Conservation (phyloP, 1,140 invertebrate species). For the Drosophila santomea region DNA sequence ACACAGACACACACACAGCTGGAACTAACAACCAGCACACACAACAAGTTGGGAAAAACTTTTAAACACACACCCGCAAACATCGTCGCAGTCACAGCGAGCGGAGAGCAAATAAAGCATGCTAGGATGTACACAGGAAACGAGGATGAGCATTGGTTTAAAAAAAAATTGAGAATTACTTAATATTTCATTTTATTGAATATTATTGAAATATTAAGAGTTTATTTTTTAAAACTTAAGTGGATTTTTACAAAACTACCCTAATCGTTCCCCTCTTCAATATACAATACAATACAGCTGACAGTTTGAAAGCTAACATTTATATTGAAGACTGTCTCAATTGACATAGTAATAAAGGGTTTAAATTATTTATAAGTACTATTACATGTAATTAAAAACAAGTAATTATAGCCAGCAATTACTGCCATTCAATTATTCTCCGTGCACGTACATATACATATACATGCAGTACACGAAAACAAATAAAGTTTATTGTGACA, state of each 20-base stretch:
- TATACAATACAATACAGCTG: too few species aligned
- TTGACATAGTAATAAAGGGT: too few species aligned
- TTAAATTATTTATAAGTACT: too few species aligned
- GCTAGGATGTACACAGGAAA: slow-evolving; percentile 17
- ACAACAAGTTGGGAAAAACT: slow-evolving; percentile 71
- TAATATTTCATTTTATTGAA: too few species aligned
- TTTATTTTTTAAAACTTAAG: too few species aligned
- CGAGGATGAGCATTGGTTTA: not conserved
- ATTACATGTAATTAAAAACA: too few species aligned
- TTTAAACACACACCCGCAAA: slow-evolving; percentile 58
- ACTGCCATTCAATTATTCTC: not conserved
- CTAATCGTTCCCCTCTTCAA: too few species aligned
- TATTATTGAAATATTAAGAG: too few species aligned
- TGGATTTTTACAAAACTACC: too few species aligned
- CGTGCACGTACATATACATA: slow-evolving; percentile 16
- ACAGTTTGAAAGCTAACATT: too few species aligned
- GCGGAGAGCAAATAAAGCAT: slow-evolving; percentile 62
- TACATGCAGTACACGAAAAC: slow-evolving; percentile 61
- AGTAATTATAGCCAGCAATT: not conserved
- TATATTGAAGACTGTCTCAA: too few species aligned
- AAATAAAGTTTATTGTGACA: slow-evolving; percentile 84
- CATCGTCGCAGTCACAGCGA: slow-evolving; percentile 36
- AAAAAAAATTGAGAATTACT: not conserved
- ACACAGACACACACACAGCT: slow-evolving; percentile 21
- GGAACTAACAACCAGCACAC: slow-evolving; percentile 42